Evolutionary conservation across 1,140 invertebrate genomes (phyloP), one percentile per base, ranked within the genome.

Genomic region (Lepidotrigona ventralis): DNA sequence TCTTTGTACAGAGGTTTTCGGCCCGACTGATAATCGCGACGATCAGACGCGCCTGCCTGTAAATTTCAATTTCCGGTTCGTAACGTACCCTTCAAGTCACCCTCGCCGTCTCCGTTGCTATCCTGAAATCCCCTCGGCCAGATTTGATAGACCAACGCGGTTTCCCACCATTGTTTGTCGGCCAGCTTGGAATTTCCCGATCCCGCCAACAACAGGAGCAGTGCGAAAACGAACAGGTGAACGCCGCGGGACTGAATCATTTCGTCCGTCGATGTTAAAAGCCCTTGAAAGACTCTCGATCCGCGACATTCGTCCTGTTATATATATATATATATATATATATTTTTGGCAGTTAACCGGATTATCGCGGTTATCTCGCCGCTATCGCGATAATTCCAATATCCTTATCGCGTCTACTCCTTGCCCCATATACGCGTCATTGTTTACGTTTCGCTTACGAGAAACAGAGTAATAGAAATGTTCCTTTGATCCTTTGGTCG

Each of bases 81-180:
- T 23, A 66, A 83, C 75, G 39, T 90, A 96, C 96, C 96, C 92
- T 95, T 94, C 11, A 98, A 85, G 92, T 98, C 97, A 2, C 97
- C 97, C 54, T 96, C 93, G 2, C 97, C 97, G 92, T 97, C 96
- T 2, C 95, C 96, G 90, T 97, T 93, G 76, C 95, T 96, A 90
- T 98, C 97, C 81, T 95, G 95, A 91, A 97, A 97, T 8, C 96
- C 97, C 81, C 96, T 94, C 2, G 96, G 96, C 91, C 97, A 97
- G 39, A 97, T 96, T 91, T 97, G 96, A 91, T 98, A 98, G 71
- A 97, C 95, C 53, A 96, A 93, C 0, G 95, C 95, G 39, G 94
- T 95, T 88, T 97, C 95, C 96, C 96, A 97, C 97, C 97, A 98
- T 83, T 97, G 95, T 21, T 93, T 84, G 6, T 93, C 84, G 0